These are phyloP conservation scores for Acronicta aceris DNA, from an alignment of 2,888 invertebrate genomes.

Conservation along the genomic window DNA sequence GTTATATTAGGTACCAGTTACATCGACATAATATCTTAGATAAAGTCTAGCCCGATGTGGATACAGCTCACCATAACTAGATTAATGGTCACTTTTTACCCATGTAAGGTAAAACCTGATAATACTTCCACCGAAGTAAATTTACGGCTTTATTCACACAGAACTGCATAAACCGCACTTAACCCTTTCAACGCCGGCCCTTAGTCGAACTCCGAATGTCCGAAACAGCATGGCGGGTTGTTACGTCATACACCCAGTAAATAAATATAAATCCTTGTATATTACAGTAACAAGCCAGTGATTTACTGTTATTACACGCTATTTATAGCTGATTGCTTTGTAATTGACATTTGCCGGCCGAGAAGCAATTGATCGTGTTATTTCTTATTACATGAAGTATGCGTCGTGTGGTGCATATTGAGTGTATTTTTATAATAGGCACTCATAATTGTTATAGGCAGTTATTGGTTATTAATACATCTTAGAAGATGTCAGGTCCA, in stretches of 20 bases:
- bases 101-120: conserved; percentile 26
- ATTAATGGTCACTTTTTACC: conserved; percentile 38
- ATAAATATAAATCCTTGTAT: conserved; percentile 40
- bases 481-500: conserved; percentile 1
- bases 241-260: conserved; percentile 27
- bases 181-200: conserved; percentile 26
- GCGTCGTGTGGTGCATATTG: conserved; percentile 15
- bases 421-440: conserved; percentile 16
- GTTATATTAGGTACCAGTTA: too few species aligned
- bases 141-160: conserved; percentile 48
- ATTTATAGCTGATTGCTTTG: conserved; percentile 69
- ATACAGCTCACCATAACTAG: conserved; percentile 30
- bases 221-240: conserved; percentile 10
- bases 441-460: background rate
- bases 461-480: conserved; percentile 24
- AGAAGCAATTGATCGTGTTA: conserved; percentile 55
- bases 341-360: conserved; percentile 70
- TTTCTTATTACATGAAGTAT: conserved; percentile 32
- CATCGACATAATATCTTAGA: too few species aligned
- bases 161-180: conserved; percentile 24
- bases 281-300: conserved; percentile 63
- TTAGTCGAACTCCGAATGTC: conserved; percentile 33
- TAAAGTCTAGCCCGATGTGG: too few species aligned
- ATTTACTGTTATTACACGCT: conserved; percentile 69
- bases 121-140: conserved; percentile 30